A percentile compares a stretch with the other conserved stretches of the same genome.
Evolutionary conservation across 1,140 invertebrate genomes (phyloP).

Genomic region (Rhopalosiphum maidis): DNA sequence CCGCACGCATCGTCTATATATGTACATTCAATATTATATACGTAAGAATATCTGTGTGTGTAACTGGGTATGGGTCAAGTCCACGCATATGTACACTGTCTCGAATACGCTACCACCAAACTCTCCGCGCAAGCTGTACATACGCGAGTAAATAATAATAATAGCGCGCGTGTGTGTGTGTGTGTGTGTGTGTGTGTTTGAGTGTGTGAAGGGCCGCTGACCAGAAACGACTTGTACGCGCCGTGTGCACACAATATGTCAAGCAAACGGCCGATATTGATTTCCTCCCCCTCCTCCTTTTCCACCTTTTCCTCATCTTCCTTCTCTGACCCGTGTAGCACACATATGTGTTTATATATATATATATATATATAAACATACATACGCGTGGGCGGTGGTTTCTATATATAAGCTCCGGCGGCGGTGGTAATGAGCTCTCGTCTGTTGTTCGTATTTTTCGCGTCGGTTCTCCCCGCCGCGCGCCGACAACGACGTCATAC

Average conservation of each 20-base stretch:
- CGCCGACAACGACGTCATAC: background rate
- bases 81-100: background rate
- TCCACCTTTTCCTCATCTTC: background rate
- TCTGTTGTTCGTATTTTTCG: constrained; percentile 28
- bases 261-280: constrained; percentile 49
- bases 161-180: background rate
- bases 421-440: constrained; percentile 32
- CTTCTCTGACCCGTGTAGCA: background rate
- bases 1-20: background rate
- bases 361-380: background rate
- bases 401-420: constrained; percentile 22
- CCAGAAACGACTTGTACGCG: constrained; percentile 25
- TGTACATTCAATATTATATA: background rate
- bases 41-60: background rate
- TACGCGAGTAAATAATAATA: background rate
- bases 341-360: background rate
- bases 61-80: background rate
- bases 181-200: background rate
- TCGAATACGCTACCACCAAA: background rate
- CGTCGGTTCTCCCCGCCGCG: background rate
- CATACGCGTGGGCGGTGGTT: background rate
- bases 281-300: background rate
- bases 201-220: background rate
- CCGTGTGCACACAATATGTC: constrained; percentile 43
- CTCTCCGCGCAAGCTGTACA: background rate